phyloP scores from a whole-genome alignment of 2,113 vertebrate species.

The Aythya baeri region DNA sequence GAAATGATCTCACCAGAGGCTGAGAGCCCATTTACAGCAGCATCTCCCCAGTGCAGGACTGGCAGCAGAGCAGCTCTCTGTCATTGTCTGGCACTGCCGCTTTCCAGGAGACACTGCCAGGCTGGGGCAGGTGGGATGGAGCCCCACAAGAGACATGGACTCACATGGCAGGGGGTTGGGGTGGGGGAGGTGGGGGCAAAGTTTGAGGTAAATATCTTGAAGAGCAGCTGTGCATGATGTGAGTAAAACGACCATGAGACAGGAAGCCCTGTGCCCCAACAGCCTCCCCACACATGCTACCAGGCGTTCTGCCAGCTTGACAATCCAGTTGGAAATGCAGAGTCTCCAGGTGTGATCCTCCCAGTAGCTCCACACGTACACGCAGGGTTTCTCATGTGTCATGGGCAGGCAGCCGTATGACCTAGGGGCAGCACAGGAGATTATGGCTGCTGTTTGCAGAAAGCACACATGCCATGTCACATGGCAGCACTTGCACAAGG shows the following conservation, averaged over 20 bases:
- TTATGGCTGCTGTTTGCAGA: neutral
- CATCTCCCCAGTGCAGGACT: neutral
- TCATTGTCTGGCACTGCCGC: neutral
- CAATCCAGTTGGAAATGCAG: slow-evolving; percentile 86
- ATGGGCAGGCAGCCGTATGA: slow-evolving; percentile 86
- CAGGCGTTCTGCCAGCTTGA: slow-evolving; percentile 90
- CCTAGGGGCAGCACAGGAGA: slow-evolving; percentile 66
- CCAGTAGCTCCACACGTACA: slow-evolving; percentile 87
- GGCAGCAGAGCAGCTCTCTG: neutral
- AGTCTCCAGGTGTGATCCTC: slow-evolving; percentile 91
- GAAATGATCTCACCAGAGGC: neutral
- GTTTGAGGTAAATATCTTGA: neutral
- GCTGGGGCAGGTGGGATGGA: neutral
- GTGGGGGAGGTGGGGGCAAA: neutral
- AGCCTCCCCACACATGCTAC: slow-evolving; percentile 59
- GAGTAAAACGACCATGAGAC: neutral
- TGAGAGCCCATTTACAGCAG: neutral
- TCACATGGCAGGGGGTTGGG: neutral
- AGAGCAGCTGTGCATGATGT: neutral
- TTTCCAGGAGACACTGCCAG: neutral
- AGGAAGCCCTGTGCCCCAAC: neutral
- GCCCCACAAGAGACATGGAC: neutral
- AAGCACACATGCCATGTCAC: neutral
- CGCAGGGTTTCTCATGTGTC: slow-evolving; percentile 83
- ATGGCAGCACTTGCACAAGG: rapidly evolving